phyloP scores from a whole-genome alignment of 2,888 invertebrate genomes.

The Pycnomerus fuliginosus region DNA sequence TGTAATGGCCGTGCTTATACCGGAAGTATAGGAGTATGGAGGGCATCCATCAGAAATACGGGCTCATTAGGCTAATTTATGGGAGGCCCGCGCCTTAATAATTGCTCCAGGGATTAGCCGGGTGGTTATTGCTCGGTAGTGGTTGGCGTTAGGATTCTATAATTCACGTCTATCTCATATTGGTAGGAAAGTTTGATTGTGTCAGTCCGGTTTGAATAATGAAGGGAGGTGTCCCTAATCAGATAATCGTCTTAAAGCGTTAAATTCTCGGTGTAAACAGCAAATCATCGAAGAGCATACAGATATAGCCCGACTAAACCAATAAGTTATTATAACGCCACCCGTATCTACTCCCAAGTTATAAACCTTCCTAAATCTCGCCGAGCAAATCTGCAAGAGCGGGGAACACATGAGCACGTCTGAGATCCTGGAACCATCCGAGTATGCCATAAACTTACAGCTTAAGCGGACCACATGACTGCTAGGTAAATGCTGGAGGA shows the following conservation, averaged over 20 bases:
- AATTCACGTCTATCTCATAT: conserved; percentile 31
- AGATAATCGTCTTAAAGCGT: conserved; percentile 34
- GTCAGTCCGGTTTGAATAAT: no score
- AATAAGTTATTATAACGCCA: conserved; percentile 46
- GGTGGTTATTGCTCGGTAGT: conserved; percentile 43
- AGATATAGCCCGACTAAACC: conserved; percentile 48
- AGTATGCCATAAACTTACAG: conserved; percentile 52
- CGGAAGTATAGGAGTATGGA: conserved; percentile 22
- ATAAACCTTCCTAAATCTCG: conserved; percentile 50
- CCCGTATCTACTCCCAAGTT: conserved; percentile 41
- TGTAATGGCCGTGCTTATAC: conserved; percentile 20
- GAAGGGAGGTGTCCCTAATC: conserved; percentile 24
- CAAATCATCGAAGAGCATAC: conserved; percentile 49
- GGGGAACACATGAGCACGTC: conserved; percentile 48
- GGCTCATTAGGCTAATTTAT: conserved; percentile 49
- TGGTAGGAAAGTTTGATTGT: no score
- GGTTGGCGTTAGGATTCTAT: conserved; percentile 37
- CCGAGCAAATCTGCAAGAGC: conserved; percentile 49
- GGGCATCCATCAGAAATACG: conserved; percentile 45
- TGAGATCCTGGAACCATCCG: conserved; percentile 47
- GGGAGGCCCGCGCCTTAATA: conserved; percentile 47
- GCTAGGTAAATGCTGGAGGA: conserved; percentile 45
- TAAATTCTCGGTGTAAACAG: conserved; percentile 37
- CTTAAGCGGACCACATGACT: conserved; percentile 53
- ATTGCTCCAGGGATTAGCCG: conserved; percentile 47